Evolutionary conservation across 2,888 invertebrate genomes (phyloP).

Genomic region (Cecidostiba fungosa): DNA sequence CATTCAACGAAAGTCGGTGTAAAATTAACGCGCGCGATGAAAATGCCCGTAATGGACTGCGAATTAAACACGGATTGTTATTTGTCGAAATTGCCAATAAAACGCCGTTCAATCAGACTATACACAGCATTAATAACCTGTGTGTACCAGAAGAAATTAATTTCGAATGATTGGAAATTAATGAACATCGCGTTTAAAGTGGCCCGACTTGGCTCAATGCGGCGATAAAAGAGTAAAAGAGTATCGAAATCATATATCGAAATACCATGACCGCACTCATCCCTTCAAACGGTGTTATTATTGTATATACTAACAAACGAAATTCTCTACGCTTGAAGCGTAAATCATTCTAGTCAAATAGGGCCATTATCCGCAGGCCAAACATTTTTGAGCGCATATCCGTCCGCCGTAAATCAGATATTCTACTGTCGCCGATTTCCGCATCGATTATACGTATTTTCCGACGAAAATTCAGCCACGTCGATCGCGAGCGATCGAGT

Average conservation of each 20-base stretch:
- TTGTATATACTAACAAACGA: too few species aligned
- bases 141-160: conserved; percentile 20
- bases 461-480: background rate
- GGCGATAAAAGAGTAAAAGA: background rate
- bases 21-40: conserved; percentile 31
- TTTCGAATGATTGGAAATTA: background rate
- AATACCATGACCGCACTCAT: too few species aligned
- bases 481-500: background rate
- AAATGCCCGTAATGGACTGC: conserved; percentile 17
- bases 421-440: conserved; percentile 2
- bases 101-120: conserved; percentile 4
- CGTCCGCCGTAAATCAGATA: conserved; percentile 19
- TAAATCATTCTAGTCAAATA: conserved; percentile 14
- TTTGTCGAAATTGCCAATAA: conserved; percentile 26
- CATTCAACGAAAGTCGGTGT: background rate
- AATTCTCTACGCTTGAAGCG: background rate
- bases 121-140: conserved; percentile 6
- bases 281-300: too few species aligned
- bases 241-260: background rate
- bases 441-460: conserved; percentile 22
- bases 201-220: background rate
- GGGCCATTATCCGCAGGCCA: background rate
- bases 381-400: conserved; percentile 1
- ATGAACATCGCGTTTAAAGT: background rate
- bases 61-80: conserved; percentile 32